A percentile compares a stretch with the other conserved stretches of the same genome.
Evolutionary conservation across 2,113 vertebrate genomes (phyloP).

Genomic region (Mixornis gularis): DNA sequence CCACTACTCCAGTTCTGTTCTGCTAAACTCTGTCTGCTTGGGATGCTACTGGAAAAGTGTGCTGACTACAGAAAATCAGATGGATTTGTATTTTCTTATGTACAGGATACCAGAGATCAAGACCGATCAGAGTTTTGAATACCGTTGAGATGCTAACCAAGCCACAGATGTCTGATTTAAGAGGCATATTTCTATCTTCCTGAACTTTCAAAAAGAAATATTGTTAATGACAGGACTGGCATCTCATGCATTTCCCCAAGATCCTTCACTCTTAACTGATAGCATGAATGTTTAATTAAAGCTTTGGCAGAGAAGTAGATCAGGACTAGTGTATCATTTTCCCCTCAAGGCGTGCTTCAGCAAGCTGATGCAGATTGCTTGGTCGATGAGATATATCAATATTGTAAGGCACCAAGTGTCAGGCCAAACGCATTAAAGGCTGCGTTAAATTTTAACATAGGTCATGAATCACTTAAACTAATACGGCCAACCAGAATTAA

Average conservation of each 20-base stretch:
- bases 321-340: background rate
- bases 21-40: background rate
- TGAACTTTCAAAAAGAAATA: background rate
- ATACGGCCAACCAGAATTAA: slow-evolving; percentile 6
- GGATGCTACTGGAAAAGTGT: background rate
- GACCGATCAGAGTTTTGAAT: background rate
- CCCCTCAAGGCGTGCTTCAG: background rate
- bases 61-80: background rate
- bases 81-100: background rate
- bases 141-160: background rate
- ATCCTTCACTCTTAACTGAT: background rate
- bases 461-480: slow-evolving; percentile 19
- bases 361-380: background rate
- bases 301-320: background rate
- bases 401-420: background rate
- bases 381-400: background rate
- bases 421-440: background rate
- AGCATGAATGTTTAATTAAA: slow-evolving; percentile 10
- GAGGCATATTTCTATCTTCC: background rate
- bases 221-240: background rate
- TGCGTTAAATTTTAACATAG: slow-evolving; percentile 7
- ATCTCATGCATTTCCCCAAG: background rate
- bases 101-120: background rate
- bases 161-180: background rate
- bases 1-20: background rate